phyloP scores from a whole-genome alignment of 2,797 vertebrate species.

The Naso thynnoides region DNA sequence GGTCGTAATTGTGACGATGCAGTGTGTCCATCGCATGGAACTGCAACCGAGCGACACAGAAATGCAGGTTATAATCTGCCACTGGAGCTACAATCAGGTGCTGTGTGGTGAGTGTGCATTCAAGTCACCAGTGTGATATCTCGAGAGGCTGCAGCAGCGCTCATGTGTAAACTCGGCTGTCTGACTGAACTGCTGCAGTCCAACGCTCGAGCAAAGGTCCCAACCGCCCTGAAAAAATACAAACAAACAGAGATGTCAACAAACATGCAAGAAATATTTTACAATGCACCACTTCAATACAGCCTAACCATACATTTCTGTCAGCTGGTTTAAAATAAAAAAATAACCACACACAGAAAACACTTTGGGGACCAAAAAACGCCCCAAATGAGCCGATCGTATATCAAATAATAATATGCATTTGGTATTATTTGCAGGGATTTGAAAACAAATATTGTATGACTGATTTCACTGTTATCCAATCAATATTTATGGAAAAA shows the following conservation, averaged over 20 bases:
- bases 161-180: constrained; percentile 98
- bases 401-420: not conserved
- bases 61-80: not conserved
- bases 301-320: not conserved
- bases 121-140: constrained; percentile 96
- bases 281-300: not conserved
- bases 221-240: constrained; percentile 88
- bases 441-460: not conserved
- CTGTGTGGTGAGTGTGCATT: not conserved
- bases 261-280: not conserved
- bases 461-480: no score
- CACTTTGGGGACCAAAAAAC: not conserved
- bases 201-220: constrained; percentile 95
- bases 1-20: constrained; percentile 93
- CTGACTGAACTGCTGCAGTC: constrained; percentile 98
- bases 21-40: constrained; percentile 98
- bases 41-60: constrained; percentile 69
- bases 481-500: constrained; percentile 1
- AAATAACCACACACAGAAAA: not conserved
- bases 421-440: not conserved
- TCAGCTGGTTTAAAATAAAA: not conserved
- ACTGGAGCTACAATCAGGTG: not conserved
- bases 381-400: not conserved
- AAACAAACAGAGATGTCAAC: not conserved
- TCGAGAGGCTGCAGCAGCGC: constrained; percentile 95